phyloP scores from a whole-genome alignment of 2,888 invertebrate species.

The Parthenolecanium corni region DNA sequence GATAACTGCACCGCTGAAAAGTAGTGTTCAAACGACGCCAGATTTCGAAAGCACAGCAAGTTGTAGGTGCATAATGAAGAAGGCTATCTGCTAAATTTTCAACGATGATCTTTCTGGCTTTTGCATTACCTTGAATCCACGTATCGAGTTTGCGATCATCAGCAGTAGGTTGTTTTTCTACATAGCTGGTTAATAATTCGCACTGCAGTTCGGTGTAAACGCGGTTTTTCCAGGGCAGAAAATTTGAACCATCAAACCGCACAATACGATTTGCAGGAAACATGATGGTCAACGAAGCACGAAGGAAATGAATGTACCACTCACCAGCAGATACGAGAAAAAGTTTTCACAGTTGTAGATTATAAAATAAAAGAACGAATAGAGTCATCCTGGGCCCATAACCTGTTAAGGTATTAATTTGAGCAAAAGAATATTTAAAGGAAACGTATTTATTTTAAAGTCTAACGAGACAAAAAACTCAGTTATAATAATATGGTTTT shows the following conservation, averaged over 20 bases:
- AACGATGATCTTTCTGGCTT: not conserved
- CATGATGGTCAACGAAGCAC: not conserved
- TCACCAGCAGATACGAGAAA: too few species aligned
- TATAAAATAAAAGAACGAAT: too few species aligned
- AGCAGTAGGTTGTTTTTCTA: not conserved
- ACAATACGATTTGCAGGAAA: not conserved
- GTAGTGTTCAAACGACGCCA: not conserved
- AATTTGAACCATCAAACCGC: not conserved
- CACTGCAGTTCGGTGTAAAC: not conserved
- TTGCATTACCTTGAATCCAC: conserved; percentile 3
- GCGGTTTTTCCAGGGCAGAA: not conserved
- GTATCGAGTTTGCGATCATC: not conserved
- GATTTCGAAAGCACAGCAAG: not conserved
- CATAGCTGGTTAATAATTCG: not conserved
- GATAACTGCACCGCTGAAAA: not conserved
- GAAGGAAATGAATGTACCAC: not conserved
- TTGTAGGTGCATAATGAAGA: not conserved
- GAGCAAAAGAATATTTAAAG: too few species aligned
- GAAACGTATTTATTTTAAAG: too few species aligned
- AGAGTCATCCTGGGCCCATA: too few species aligned
- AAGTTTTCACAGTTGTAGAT: too few species aligned
- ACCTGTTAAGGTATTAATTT: too few species aligned
- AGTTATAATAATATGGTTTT: too few species aligned
- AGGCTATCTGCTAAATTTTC: not conserved
- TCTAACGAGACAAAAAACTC: too few species aligned